Evolutionary conservation across 2,797 vertebrate species (phyloP), one percentile per base, ranked within the genome.

Genomic region (Acanthiza pusilla): DNA sequence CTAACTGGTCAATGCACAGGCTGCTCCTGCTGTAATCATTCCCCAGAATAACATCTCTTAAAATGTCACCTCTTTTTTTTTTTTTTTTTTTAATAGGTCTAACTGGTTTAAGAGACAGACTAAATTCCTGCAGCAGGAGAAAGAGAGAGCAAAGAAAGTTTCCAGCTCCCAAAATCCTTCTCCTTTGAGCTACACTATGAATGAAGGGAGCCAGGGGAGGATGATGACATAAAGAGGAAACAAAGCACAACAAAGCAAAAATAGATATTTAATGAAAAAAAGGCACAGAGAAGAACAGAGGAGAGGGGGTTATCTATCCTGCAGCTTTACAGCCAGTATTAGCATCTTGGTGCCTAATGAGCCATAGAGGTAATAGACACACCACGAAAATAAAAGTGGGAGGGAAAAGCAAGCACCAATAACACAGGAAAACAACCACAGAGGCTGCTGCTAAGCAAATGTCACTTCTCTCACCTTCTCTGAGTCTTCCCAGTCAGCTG

Each of bases 291-390:
- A 73, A 73, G 38, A 88, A 66, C 5, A 81, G 51, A 76, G 45
- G 20, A 85, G 21, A 18, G 67, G 65, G 10, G 29, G 47, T 85
- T 61, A 77, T 94, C 86, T 76, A 58, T 86, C 51, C 84, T 93
- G 58, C 51, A 92, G 92, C 78, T 92, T 95, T 91, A 30, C 67
- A 94, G 85, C 60, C 57, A 77, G 72, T 9, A 73, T 91, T 84
- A 96, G 48, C 86, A 88, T 95, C 82, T 93, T 83, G 63, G 20
- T 54, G 95, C 72, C 82, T 97, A 97, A 97, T 95, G 87, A 95
- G 87, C 67, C 95, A 34, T 90, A 85, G 42, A 55, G 26, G 40
- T 61, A 94, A 93, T 20, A 95, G 93, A 84, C 68, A 93, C 84
- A 83, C 86, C 90, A 93, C 27, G 10, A 94, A 94, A 91, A 94